These are phyloP conservation scores for Chamaetylas fuelleborni DNA, from an alignment of 2,113 vertebrate genomes.

Conservation along the genomic window DNA sequence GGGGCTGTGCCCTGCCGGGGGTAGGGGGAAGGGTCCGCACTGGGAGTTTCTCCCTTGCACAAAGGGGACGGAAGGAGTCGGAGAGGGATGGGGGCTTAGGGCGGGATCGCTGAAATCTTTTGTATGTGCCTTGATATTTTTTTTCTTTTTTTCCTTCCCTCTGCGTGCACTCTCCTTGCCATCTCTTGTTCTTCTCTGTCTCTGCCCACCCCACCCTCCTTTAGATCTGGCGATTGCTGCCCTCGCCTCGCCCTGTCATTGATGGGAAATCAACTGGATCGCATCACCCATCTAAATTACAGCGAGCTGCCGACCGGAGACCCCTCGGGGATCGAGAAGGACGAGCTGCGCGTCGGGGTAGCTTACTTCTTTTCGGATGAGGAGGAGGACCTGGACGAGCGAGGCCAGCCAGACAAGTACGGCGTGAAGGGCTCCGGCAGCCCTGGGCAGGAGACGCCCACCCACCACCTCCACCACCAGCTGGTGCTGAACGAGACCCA, in stretches of 20 bases:
- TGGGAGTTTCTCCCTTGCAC: not conserved
- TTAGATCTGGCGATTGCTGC: constrained; percentile 85
- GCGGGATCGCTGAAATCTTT: not conserved
- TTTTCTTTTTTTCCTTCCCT: not conserved
- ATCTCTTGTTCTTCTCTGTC: not conserved
- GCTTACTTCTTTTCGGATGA: constrained; percentile 99
- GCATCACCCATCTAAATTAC: constrained; percentile 99
- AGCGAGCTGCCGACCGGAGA: constrained; percentile 99
- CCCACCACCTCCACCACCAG: constrained; percentile 71
- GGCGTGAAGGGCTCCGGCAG: constrained; percentile 76
- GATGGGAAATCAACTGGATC: constrained; percentile 99
- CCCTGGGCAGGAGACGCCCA: constrained; percentile 65
- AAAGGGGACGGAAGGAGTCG: not conserved
- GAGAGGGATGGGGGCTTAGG: not conserved
- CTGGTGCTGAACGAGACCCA: constrained; percentile 90
- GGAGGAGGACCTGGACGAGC: constrained; percentile 97
- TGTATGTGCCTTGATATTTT: not conserved
- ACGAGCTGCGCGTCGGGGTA: constrained; percentile 98
- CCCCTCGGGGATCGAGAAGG: constrained; percentile 97
- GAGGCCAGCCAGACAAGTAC: constrained; percentile 91
- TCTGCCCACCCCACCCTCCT: constrained; percentile 35
- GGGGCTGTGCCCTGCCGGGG: not conserved
- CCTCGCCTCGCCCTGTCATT: constrained; percentile 90
- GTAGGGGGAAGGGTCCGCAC: not conserved
- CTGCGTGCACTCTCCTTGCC: not conserved